Conservation (phyloP, 2,888 invertebrate species). For the Norana najaformis region DNA sequence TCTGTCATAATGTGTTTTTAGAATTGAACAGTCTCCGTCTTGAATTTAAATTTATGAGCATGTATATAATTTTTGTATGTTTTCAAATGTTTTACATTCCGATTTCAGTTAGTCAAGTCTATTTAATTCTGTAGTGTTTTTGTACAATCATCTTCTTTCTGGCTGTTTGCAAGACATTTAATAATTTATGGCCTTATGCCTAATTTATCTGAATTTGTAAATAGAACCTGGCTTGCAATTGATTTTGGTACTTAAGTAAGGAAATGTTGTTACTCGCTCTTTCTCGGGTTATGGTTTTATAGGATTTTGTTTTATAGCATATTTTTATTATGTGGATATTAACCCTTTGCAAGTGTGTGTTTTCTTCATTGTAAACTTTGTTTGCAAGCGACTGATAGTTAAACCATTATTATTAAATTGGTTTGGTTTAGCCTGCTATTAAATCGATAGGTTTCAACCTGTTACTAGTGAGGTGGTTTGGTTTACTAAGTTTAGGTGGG, state of each 20-base stretch:
- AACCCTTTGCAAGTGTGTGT: background rate
- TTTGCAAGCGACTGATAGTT: background rate
- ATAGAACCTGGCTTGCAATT: background rate
- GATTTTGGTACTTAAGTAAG: background rate
- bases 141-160: background rate
- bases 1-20: background rate
- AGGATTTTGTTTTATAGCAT: background rate
- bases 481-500: background rate
- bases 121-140: background rate
- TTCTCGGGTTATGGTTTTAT: background rate
- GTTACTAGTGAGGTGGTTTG: background rate
- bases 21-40: background rate
- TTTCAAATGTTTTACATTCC: background rate
- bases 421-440: background rate
- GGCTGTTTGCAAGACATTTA: background rate
- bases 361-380: background rate
- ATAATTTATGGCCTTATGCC: background rate
- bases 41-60: background rate
- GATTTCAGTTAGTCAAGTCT: background rate
- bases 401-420: background rate
- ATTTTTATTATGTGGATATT: background rate
- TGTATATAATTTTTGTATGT: background rate
- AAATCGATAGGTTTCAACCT: too few species aligned
- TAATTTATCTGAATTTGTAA: background rate
- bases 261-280: background rate